Base-by-base conservation (phyloP, 2,113 vertebrate species). In the Piaya cayana region DNA sequence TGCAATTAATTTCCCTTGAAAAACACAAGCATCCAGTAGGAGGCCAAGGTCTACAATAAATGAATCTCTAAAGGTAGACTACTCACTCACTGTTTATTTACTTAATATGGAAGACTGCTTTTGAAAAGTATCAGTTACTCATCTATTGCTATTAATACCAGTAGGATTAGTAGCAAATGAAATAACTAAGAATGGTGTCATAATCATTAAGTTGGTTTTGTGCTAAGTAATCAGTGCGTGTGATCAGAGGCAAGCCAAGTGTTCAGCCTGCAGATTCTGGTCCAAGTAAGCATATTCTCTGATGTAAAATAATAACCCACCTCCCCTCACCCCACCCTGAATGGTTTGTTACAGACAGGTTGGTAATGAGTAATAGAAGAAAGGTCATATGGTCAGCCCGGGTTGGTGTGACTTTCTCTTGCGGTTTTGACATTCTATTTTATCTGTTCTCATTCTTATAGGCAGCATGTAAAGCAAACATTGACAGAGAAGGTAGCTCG, bases 311-410 rank as follows among this genome's bases (percentile, higher is more conserved):
- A 36, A 59, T 2, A 45, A 39, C 39, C 0, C 3, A 39, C 39
- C 0, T n/a, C n/a, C 39, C 39, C 39, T 45, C 43, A 45, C 9
- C 39, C 0, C 3, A 39, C 39, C 0, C 3, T n/a, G 34, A 67
- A 2, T 0, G 71, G 20, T 34, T 34, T 27, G 12, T 9, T 43
- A 13, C 5, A 39, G 42, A 4, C 6, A 39, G 55, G 81, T 65
- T 43, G 37, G n/a, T 17, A n/a, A 18, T 8, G 8, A 32, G 19
- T 50, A 64, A 27, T 14, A 72, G 59, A 37, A 69, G 25, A 32
- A 69, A 34, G 70, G 19, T 49, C 16, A 8, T 9, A 3, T 4
- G n/a, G n/a, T 22, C 43, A 72, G 0, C 52, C 43, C 6, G 0
- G 25, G 62, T 49, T 53, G 14, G 8, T 32, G 15, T 29, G 2